A percentile compares a stretch with the other conserved stretches of the same genome.
Conservation (phyloP, 2,797 vertebrate genomes). For the Galaxias olidus region DNA sequence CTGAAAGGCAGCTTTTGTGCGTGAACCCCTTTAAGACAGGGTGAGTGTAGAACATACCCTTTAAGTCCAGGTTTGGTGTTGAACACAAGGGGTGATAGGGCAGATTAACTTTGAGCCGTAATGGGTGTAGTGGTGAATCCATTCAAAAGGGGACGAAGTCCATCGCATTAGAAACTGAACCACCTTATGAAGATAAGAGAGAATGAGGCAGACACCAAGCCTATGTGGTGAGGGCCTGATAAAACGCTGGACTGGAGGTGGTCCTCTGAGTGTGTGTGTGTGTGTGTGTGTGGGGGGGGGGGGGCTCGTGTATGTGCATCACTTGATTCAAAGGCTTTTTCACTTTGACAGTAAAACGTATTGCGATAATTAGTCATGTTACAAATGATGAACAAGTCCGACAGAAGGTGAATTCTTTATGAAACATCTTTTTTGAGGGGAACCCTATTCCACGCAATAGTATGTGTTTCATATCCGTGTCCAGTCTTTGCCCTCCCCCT, state of each 20-base stretch:
- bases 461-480: too few species aligned
- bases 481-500: too few species aligned
- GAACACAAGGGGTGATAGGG: not conserved
- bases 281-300: not conserved
- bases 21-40: not conserved
- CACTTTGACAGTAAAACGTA: too few species aligned
- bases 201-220: constrained; percentile 44
- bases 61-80: not conserved
- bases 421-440: too few species aligned
- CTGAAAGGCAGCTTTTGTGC: not conserved
- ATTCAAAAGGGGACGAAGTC: constrained; percentile 46
- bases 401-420: too few species aligned
- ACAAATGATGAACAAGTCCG: too few species aligned
- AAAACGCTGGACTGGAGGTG: constrained; percentile 22
- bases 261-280: constrained; percentile 30
- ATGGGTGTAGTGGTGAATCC: not conserved
- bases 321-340: not conserved
- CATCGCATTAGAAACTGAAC: constrained; percentile 50
- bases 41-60: not conserved
- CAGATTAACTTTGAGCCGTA: not conserved
- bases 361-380: too few species aligned
- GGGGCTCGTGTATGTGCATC: not conserved
- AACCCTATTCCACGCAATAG: too few species aligned
- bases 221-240: constrained; percentile 33
- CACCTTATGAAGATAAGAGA: constrained; percentile 67